Evolutionary conservation across 1,140 invertebrate genomes (phyloP), one percentile per base, ranked within the genome.

Genomic region (Agrypnia vestita): DNA sequence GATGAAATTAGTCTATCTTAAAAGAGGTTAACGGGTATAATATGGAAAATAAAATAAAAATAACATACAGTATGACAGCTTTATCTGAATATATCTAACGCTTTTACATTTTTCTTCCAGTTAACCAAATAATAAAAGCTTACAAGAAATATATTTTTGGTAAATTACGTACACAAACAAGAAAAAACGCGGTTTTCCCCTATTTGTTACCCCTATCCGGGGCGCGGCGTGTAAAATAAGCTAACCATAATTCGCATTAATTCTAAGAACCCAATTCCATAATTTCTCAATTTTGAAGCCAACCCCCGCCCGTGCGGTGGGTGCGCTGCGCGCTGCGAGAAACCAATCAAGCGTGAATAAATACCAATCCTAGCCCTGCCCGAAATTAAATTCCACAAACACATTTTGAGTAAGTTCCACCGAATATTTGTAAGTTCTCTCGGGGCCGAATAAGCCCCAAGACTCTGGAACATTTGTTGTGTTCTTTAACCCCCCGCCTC

Each of bases 381-480:
- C 78, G 62, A 82, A 82, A 82, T 82, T 82, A 82, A 82, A 82
- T 82, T 82, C 81, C 81, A 78, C 81, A 82, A 82, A 82, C 78
- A 82, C 81, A 82, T 82, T 82, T 82, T 82, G 69, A 82, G 81
- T 82, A 82, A 82, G 81, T 82, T 82, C 69, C 79, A 76, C 64
- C 47, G 79, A 82, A 82, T 82, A 82, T 80, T 80, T 80, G 81
- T 53, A 78, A 78, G 76, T 78, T 76, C 76, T 67, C 25, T 17
- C n/a, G 76, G 76, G 64, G 76, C 56, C 67, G 75, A 73, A 74
- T 81, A 81, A 81, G 80, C 80, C 49, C 56, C 25, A 35, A 76
- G 74, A 46, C 59, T 62, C 19, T 49, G 75, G 78, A 80, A 79
- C 78, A 80, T 82, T 82, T 82, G 81, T 82, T 82, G 81, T 82